These are phyloP conservation scores for Campylorhamphus procurvoides DNA, from an alignment of 2,113 vertebrate genomes.

Conservation along the genomic window DNA sequence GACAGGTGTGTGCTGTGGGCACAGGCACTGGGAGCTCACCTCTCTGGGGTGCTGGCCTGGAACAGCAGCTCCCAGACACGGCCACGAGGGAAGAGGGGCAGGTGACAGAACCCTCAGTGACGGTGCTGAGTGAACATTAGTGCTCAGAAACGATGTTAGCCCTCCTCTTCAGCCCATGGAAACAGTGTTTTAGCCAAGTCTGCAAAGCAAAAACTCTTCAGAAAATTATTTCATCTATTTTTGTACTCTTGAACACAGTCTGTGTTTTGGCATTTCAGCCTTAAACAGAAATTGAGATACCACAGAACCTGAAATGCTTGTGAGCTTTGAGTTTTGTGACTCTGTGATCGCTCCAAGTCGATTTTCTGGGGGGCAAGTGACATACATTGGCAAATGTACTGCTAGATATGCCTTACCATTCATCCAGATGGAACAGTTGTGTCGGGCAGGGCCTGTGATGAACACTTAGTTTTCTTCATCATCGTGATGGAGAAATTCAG, in stretches of 20 bases:
- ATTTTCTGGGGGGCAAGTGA: not conserved
- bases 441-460: not conserved
- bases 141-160: not conserved
- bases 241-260: not conserved
- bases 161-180: not conserved
- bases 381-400: not conserved
- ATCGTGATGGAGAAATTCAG: not conserved
- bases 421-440: not conserved
- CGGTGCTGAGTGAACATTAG: not conserved
- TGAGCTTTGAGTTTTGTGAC: not conserved
- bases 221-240: not conserved
- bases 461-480: not conserved
- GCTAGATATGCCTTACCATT: not conserved
- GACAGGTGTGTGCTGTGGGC: not conserved
- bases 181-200: not conserved
- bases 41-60: not conserved
- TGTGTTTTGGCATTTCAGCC: not conserved
- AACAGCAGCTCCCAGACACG: not conserved
- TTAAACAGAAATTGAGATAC: not conserved
- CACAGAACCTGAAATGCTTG: not conserved
- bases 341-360: accelerated
- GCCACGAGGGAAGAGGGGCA: not conserved
- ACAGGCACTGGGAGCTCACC: not conserved
- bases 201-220: not conserved
- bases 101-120: accelerated